Conservation (phyloP, 2,888 invertebrate genomes). For the Cosmia pyralina region DNA sequence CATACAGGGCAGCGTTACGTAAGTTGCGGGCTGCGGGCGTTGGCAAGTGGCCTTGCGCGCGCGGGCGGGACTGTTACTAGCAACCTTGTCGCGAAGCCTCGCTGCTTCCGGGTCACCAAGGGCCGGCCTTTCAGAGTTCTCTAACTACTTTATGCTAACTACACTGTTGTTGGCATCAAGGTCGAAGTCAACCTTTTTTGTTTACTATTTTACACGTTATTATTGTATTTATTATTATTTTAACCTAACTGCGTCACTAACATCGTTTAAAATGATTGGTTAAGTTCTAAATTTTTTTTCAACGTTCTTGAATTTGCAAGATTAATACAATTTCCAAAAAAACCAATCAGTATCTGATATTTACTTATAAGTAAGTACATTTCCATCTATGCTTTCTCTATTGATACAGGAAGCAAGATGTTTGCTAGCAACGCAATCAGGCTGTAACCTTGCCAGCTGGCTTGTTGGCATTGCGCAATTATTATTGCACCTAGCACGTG, state of each 20-base stretch:
- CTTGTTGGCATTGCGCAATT: constrained; percentile 77
- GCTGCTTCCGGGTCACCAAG: constrained; percentile 86
- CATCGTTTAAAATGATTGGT: not conserved
- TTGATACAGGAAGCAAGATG: constrained; percentile 69
- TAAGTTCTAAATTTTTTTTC: not conserved
- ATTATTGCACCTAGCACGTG: constrained; percentile 77
- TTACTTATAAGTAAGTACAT: not conserved
- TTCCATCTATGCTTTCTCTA: constrained; percentile 61
- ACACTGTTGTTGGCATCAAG: constrained; percentile 39
- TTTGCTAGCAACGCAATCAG: constrained; percentile 69
- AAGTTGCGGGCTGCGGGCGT: constrained; percentile 76
- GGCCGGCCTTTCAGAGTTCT: constrained; percentile 80
- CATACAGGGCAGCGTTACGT: constrained; percentile 81
- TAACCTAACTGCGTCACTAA: not conserved
- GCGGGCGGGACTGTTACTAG: constrained; percentile 68
- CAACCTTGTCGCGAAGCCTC: constrained; percentile 86
- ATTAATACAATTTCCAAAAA: not conserved
- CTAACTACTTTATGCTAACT: constrained; percentile 51
- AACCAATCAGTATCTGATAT: not conserved
- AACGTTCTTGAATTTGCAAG: not conserved
- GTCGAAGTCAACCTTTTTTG: constrained; percentile 22
- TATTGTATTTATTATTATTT: not conserved
- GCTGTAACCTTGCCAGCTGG: constrained; percentile 77
- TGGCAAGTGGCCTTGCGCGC: constrained; percentile 72
- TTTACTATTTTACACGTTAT: constrained; percentile 1